phyloP scores from a whole-genome alignment of 2,113 vertebrate genomes.

The Microcebus griseorufus region DNA sequence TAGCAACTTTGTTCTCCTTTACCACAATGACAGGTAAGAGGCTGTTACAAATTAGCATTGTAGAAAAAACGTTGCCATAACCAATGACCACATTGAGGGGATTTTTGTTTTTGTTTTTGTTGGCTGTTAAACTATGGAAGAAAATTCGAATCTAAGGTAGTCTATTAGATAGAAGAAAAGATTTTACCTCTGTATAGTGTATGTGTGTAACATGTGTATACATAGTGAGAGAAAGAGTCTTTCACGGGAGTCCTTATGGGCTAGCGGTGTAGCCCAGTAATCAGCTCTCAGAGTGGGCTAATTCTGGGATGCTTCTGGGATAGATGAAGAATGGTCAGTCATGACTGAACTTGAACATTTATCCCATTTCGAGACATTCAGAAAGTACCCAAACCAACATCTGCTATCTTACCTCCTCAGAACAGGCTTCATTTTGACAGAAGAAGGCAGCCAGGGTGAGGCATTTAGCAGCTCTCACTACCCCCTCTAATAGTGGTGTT shows the following conservation, averaged over 20 bases:
- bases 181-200: neutral
- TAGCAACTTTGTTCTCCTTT: neutral
- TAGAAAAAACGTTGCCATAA: neutral
- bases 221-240: neutral
- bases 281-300: neutral
- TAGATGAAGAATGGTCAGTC: neutral
- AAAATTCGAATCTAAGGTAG: slow-evolving; percentile 13
- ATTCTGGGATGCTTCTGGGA: neutral
- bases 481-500: neutral
- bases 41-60: neutral
- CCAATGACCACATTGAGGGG: neutral
- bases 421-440: neutral
- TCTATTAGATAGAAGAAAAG: neutral
- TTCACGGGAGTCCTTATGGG: neutral
- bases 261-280: neutral
- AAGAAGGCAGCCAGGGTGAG: neutral
- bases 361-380: neutral
- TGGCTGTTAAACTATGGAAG: neutral
- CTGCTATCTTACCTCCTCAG: neutral
- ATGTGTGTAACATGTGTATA: neutral
- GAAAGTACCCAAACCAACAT: neutral
- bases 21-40: neutral
- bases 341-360: neutral
- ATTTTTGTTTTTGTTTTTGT: neutral
- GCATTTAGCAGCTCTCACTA: too few relatives aligned